Evolutionary conservation across 1,140 invertebrate species (phyloP), one percentile per base, ranked within the genome.

Genomic region (Scylla paramamosain): DNA sequence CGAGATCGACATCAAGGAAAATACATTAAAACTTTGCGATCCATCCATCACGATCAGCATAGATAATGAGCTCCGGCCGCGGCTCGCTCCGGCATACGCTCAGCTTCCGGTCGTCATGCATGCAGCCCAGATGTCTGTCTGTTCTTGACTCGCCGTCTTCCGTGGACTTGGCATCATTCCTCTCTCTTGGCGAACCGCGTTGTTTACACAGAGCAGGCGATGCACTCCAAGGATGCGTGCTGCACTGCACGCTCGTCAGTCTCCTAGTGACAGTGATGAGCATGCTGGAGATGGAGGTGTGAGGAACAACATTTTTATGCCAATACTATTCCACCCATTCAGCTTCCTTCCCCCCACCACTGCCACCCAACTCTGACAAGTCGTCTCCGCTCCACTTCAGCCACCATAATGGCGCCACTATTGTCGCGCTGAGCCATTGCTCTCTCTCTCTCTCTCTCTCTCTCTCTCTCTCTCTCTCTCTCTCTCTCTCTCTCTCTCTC

Each of bases 1-100:
- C 20, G 67, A 77, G 67, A n/a, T n/a, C 67, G 67, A n/a, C 67
- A 77, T 77, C 67, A 77, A 77, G 67, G 67, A 77, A 77, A 77
- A 77, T 77, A 77, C 67, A n/a, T 77, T n/a, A 77, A 77, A 77
- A 77, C 67, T 77, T 77, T 77, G n/a, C 67, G 8, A 77, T 77
- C 67, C 67, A 77, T 77, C 67, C 67, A 77, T 77, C 67, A 77
- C 67, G 20, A 7, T 12, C 67, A 77, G 67, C 67, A 77, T 77
- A 77, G 25, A 20, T 77, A 77, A 77, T 77, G 67, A 77, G 25
- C 67, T 77, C 67, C 25, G 12, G 67, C 67, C 2, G 67, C 1
- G 67, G 67, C 67, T 77, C 67, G 0, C 67, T 77, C 20, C 20
- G 67, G 67, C 67, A 77, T 12, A n/a, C 67, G 67, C 67, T 77